phyloP scores from a whole-genome alignment of 2,888 invertebrate genomes.

The Phalangium opilio region DNA sequence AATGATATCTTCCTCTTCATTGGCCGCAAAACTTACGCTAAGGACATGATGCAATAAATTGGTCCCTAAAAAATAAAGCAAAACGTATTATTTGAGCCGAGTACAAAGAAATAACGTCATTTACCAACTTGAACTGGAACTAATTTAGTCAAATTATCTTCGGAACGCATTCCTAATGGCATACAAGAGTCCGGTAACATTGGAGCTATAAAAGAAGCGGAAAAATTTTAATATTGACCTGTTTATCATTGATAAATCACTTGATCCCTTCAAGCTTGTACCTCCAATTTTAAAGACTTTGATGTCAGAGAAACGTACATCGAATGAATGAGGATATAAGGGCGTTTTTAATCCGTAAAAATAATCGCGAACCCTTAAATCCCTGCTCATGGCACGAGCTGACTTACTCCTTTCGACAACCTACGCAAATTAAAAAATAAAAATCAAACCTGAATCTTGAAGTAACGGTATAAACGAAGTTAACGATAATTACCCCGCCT shows the following conservation, averaged over 20 bases:
- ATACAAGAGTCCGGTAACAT: constrained; percentile 86
- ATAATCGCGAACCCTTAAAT: constrained; percentile 72
- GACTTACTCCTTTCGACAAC: constrained; percentile 68
- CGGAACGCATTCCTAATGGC: constrained; percentile 86
- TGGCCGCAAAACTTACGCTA: constrained; percentile 71
- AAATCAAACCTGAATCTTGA: background rate
- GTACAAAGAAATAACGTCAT: too few species aligned
- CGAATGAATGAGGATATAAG: constrained; percentile 84
- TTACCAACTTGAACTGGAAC: constrained; percentile 57
- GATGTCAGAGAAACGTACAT: constrained; percentile 75
- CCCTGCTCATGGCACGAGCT: constrained; percentile 55
- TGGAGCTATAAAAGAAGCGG: constrained; percentile 44
- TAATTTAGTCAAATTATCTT: constrained; percentile 73
- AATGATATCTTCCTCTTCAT: constrained; percentile 63
- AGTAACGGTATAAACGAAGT: too few species aligned
- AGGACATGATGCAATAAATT: constrained; percentile 70
- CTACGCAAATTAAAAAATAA: constrained; percentile 33
- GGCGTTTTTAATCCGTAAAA: constrained; percentile 74
- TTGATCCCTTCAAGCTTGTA: constrained; percentile 13
- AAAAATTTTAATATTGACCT: too few species aligned
- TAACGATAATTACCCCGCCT: constrained; percentile 55
- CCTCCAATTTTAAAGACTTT: constrained; percentile 80
- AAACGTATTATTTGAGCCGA: too few species aligned
- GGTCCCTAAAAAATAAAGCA: constrained; percentile 25
- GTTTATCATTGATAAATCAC: too few species aligned